Conservation (phyloP, 2,888 invertebrate species). For the Protonemura montana region DNA sequence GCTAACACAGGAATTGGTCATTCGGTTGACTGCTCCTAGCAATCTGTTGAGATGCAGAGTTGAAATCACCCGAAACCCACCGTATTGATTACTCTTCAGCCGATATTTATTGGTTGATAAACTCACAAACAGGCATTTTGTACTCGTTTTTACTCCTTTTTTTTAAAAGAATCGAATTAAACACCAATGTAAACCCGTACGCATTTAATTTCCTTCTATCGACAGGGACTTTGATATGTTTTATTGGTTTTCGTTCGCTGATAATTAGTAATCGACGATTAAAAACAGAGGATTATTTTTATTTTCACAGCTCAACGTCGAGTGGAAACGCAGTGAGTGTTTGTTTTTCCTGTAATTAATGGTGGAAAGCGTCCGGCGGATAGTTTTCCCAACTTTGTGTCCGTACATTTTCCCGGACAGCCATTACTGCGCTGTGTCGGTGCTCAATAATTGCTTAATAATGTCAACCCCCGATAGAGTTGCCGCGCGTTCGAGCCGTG, state of each 20-base stretch:
- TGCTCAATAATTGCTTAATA: not conserved
- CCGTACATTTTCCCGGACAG: not conserved
- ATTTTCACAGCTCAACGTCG: not conserved
- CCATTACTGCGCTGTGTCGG: not conserved
- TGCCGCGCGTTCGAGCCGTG: not conserved
- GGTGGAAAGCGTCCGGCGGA: not conserved
- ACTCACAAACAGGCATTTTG: too few species aligned
- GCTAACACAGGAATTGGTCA: not conserved
- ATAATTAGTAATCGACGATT: not conserved
- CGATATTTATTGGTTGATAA: not conserved
- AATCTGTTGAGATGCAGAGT: not conserved
- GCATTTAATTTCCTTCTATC: too few species aligned
- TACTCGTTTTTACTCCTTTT: too few species aligned
- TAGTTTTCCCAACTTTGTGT: not conserved
- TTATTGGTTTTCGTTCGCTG: not conserved
- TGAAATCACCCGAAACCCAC: not conserved
- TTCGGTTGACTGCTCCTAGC: not conserved
- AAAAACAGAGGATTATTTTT: not conserved
- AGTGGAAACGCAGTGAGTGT: not conserved
- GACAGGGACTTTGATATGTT: not conserved
- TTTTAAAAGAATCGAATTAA: too few species aligned
- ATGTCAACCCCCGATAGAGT: not conserved
- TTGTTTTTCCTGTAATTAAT: not conserved
- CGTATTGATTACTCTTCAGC: not conserved
- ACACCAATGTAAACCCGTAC: too few species aligned